Conservation (phyloP, 2,888 invertebrate species). For the Agelastica alni region DNA sequence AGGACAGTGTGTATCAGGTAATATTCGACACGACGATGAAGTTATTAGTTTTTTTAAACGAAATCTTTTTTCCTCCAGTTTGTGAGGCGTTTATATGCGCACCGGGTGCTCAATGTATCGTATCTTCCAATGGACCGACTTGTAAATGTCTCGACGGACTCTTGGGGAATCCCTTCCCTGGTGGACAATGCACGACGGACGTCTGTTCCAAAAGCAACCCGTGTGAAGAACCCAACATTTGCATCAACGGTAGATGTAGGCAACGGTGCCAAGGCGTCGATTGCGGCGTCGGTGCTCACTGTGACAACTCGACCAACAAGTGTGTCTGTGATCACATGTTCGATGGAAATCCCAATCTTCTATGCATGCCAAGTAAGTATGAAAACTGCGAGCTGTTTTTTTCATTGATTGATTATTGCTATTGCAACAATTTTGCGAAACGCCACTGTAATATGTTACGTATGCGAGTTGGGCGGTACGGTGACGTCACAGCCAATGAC, state of each 20-base stretch:
- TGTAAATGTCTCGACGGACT: constrained; percentile 87
- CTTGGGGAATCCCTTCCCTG: constrained; percentile 89
- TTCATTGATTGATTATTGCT: too few relatives aligned
- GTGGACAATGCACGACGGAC: constrained; percentile 81
- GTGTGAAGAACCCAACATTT: constrained; percentile 78
- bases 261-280: constrained; percentile 85
- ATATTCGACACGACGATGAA: too few relatives aligned
- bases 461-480: too few relatives aligned
- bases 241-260: constrained; percentile 86
- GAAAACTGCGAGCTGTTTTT: neutral
- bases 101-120: constrained; percentile 82
- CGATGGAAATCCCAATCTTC: constrained; percentile 84
- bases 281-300: constrained; percentile 87
- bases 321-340: constrained; percentile 88
- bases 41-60: neutral
- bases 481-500: too few relatives aligned
- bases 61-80: constrained; percentile 58
- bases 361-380: constrained; percentile 88
- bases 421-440: too few relatives aligned
- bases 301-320: constrained; percentile 78
- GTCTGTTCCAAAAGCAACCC: constrained; percentile 78
- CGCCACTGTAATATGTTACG: too few relatives aligned
- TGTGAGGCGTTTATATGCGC: constrained; percentile 81
- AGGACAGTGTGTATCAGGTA: constrained; percentile 83
- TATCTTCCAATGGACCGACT: constrained; percentile 81